A percentile compares a stretch with the other conserved stretches of the same genome.
Conservation (phyloP, 2,113 vertebrate genomes). For the Boleophthalmus pectinirostris region DNA sequence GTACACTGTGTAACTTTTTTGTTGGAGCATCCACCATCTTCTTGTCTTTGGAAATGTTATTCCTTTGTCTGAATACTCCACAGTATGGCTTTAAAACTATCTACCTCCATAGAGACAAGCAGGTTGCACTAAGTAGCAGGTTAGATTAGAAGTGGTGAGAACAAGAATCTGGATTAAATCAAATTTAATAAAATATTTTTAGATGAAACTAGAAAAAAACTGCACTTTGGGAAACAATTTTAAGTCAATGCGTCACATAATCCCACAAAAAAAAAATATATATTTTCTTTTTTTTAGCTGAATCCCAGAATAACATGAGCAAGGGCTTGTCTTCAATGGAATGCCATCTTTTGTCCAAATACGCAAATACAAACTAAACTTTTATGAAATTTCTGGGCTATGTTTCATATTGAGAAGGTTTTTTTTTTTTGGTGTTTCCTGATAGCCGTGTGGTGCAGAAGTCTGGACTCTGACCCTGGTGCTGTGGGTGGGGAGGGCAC, state of each 20-base stretch:
- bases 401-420: conserved; percentile 32
- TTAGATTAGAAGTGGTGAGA: too few relatives aligned
- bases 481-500: conserved; percentile 55
- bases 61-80: too few relatives aligned
- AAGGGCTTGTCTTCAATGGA: not conserved
- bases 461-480: conserved; percentile 68
- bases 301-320: conserved; percentile 4
- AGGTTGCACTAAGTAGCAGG: too few relatives aligned
- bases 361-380: conserved; percentile 19
- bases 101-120: too few relatives aligned
- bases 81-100: too few relatives aligned
- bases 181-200: too few relatives aligned
- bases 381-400: not conserved
- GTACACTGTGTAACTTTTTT: not conserved
- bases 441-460: conserved; percentile 41
- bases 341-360: conserved; percentile 12
- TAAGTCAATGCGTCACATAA: conserved; percentile 2
- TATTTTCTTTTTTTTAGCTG: not conserved
- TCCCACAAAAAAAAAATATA: too few relatives aligned
- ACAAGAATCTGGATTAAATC: too few relatives aligned
- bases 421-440: conserved; percentile 50
- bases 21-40: not conserved
- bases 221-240: not conserved
- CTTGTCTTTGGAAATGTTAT: not conserved
- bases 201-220: not conserved